Base-by-base conservation (phyloP, 2,888 invertebrate genomes). In the Calephelis perditalis region DNA sequence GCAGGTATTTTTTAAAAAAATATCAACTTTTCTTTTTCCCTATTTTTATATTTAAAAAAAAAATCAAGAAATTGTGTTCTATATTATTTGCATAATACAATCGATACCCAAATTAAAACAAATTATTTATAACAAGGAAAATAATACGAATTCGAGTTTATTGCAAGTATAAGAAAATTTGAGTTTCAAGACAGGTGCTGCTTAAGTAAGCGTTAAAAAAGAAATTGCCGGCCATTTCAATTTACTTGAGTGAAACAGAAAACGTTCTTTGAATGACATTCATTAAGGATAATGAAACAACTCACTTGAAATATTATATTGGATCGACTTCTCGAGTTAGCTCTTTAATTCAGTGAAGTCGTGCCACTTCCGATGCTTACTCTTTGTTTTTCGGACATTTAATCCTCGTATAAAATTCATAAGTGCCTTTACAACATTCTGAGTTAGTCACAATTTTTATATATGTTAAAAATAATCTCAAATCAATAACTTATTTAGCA, bases 191-290 rank as follows among this genome's bases (percentile, higher is more conserved):
- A 57, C 9, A 61, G 58, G 57, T 12, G 54, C 40, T 56, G 59
- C 62, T 64, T 63, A 62, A 65, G 59, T 61, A 64, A 64, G 56
- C 64, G 58, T 66, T 63, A 64, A 64, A 64, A 60, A 60, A 47
- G 56, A 66, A 66, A 63, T 66, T 65, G 64, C 65, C 59, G 59
- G 63, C 61, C 64, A 68, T 66, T 70, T 65, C 68, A 68, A 67
- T 68, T 69, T 65, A 64, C 65, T 66, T 68, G 58, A 65, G 63
- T 67, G 67, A 63, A 65, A 70, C 65, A 61, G 66, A 62, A 67
- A 69, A 64, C 65, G 62, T 66, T 62, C 66, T 64, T 70, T 65
- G 67, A 67, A 61, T 62, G 65, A 62, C 66, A 65, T 68, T 67
- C 60, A 64, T 67, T 66, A 65, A 55, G 61, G 61, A 56, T 56